A percentile compares a stretch with the other conserved stretches of the same genome.
Conservation (phyloP, 1,140 invertebrate species). For the Nephila pilipes region DNA sequence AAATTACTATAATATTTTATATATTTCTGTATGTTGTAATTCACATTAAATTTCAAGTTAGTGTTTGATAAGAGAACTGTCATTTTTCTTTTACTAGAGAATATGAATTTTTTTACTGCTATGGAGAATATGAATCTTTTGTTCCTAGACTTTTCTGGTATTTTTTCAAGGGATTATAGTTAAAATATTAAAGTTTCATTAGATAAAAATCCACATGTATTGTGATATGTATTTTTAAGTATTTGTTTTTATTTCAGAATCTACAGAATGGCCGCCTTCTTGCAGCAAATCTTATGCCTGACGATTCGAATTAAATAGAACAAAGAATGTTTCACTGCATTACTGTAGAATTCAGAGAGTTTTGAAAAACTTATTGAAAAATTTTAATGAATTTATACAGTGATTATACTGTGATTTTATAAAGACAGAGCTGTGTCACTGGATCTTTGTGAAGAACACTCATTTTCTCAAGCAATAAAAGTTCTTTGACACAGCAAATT, state of each 20-base stretch:
- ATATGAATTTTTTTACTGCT: too few relatives aligned
- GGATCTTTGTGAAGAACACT: background rate
- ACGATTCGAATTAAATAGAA: slow-evolving; percentile 30
- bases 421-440: background rate
- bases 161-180: background rate
- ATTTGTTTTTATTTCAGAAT: background rate
- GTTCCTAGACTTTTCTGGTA: too few relatives aligned
- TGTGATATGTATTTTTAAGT: too few relatives aligned
- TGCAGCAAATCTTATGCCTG: slow-evolving; percentile 30
- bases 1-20: too few relatives aligned
- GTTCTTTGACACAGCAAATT: background rate
- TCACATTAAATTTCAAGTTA: too few relatives aligned
- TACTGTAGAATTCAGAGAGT: background rate
- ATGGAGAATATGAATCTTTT: too few relatives aligned
- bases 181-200: too few relatives aligned
- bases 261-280: slow-evolving; percentile 5
- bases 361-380: background rate
- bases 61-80: too few relatives aligned
- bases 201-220: too few relatives aligned
- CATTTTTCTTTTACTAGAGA: too few relatives aligned
- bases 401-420: background rate
- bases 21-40: too few relatives aligned
- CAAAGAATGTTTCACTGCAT: background rate
- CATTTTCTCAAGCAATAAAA: background rate
- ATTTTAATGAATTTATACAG: slow-evolving; percentile 10